Evolutionary conservation across 2,797 vertebrate genomes (phyloP).

Genomic region (Aeoliscus strigatus): DNA sequence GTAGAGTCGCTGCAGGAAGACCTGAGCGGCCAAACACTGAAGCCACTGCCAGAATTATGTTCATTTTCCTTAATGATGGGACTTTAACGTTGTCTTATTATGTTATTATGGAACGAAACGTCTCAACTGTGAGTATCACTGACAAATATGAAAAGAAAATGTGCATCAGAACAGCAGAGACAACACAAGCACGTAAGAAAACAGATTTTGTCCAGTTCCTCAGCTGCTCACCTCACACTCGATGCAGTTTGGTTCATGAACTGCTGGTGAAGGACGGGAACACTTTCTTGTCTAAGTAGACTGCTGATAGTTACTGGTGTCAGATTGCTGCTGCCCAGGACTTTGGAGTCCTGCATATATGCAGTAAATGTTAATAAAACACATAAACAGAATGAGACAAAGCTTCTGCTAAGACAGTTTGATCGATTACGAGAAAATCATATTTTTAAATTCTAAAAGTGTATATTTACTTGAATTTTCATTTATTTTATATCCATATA

Average conservation of each 20-base stretch:
- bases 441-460: no score
- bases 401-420: no score
- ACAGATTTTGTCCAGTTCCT: no score
- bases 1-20: conserved; percentile 15
- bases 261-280: not conserved
- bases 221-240: not conserved
- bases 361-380: no score
- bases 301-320: no score
- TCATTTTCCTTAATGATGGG: conserved; percentile 12
- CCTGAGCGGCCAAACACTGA: conserved; percentile 1
- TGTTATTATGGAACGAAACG: not conserved
- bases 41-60: no score
- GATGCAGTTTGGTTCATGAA: not conserved
- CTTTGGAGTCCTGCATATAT: no score
- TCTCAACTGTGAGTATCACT: not conserved
- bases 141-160: conserved; percentile 1
- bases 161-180: not conserved
- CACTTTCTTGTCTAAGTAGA: conserved; percentile 1
- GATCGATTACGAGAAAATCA: no score
- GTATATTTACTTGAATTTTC: no score
- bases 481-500: no score
- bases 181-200: not conserved
- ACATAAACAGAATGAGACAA: no score
- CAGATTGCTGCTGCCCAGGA: no score
- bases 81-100: conserved; percentile 3